Base-by-base conservation (phyloP, 2,113 vertebrate genomes). In the Tapirus terrestris region DNA sequence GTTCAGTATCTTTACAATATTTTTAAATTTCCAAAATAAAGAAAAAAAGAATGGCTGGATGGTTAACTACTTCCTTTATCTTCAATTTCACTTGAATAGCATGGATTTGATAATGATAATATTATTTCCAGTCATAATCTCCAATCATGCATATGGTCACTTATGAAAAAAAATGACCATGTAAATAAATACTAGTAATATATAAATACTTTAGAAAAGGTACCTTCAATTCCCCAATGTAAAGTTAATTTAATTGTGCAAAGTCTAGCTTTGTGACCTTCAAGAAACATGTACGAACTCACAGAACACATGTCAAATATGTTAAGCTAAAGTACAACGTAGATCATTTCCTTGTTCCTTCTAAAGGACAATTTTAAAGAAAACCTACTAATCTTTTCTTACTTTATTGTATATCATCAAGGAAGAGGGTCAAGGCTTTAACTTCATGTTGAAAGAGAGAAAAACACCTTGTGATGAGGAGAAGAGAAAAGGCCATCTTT, bases 291-390 rank as follows among this genome's bases (percentile, higher is more conserved):
- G 39, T 97, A 97, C 97, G 94, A 98, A 97, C 83, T 98, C 98
- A 96, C 65, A 97, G 97, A 98, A 98, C 97, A 97, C 94, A 97
- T 98, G 97, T 98, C 97, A 98, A 87, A 94, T 98, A 98, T 94
- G 97, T 98, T 98, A 98, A 98, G 97, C 95, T 98, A 97, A 98
- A 97, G 94, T 97, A 97, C 51, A 91, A 94, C 96, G 93, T 84
- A 98, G 96, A 98, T 98, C 91, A 94, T 96, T 97, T 96, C 90
- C 97, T 98, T 92, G 95, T 88, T 97, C 75, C 89, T 98, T 98
- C 97, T 95, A 98, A 98, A 94, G 94, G 79, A 91, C 27, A 97
- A 76, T 98, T 98, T 98, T 84, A 92, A 98, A 97, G 84, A 89
- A 97, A 82, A 97, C 43, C 80, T 97, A 97, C 96, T 98, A 93